Conservation (phyloP, 2,888 invertebrate species). For the Volucella bombylans region DNA sequence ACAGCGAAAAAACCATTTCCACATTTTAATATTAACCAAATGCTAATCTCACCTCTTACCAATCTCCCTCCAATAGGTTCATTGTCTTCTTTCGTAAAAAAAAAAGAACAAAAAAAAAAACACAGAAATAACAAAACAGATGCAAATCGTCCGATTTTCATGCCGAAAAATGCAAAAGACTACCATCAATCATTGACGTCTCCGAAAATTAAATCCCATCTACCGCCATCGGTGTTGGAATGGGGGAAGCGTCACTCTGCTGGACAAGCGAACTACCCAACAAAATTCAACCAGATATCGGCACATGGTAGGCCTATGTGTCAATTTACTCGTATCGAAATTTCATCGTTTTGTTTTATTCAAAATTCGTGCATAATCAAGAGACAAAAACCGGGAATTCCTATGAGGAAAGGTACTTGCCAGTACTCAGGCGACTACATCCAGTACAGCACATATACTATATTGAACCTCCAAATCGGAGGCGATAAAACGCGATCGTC, state of each 20-base stretch:
- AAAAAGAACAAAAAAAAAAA: neutral
- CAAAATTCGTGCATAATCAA: conserved; percentile 60
- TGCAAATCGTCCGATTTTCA: conserved; percentile 59
- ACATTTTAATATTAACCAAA: conserved; percentile 61
- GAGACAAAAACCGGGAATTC: conserved; percentile 36
- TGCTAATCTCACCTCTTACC: conserved; percentile 41
- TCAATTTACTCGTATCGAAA: conserved; percentile 56
- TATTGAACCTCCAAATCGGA: neutral
- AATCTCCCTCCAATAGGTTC: conserved; percentile 44
- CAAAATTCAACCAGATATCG: conserved; percentile 17
- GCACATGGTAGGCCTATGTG: conserved; percentile 53
- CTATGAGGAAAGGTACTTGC: conserved; percentile 43
- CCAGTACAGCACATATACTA: neutral
- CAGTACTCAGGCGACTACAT: neutral
- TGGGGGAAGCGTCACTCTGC: neutral
- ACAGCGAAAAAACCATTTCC: conserved; percentile 19
- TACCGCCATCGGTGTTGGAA: conserved; percentile 13
- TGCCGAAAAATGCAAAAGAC: conserved; percentile 63
- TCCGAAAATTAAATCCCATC: conserved; percentile 12
- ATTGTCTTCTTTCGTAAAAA: conserved; percentile 68
- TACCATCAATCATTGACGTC: conserved; percentile 42
- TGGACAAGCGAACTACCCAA: neutral
- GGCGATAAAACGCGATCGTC: conserved; percentile 30
- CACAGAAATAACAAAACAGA: conserved; percentile 3
- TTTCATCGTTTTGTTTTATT: conserved; percentile 58